A percentile compares a stretch with the other conserved stretches of the same genome.
Evolutionary conservation across 2,113 vertebrate species (phyloP).

Genomic region (Hemibagrus wyckioides): DNA sequence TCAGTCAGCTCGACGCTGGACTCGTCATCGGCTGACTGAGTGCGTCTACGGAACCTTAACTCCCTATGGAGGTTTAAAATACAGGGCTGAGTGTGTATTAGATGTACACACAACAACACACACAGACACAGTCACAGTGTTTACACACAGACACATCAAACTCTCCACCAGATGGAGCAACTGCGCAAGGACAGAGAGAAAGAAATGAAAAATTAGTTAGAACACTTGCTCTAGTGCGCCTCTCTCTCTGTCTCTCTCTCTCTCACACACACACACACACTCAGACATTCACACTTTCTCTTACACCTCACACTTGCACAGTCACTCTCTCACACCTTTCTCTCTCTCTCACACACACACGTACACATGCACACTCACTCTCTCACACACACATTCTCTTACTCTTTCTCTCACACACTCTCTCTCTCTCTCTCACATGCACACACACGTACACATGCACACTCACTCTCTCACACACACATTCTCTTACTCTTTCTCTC

Average conservation of each 20-base stretch:
- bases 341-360: neutral
- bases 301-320: too few species aligned
- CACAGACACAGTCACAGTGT: neutral
- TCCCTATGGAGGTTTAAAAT: slow-evolving; percentile 70
- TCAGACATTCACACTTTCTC: neutral
- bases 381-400: too few species aligned
- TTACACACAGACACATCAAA: neutral
- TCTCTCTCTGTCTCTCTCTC: too few species aligned
- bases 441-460: too few species aligned
- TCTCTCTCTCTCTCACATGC: too few species aligned
- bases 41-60: slow-evolving; percentile 72
- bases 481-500: neutral
- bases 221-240: neutral
- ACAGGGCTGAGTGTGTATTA: slow-evolving; percentile 34
- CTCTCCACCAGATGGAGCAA: slow-evolving; percentile 24
- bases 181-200: neutral
- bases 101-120: slow-evolving; percentile 1
- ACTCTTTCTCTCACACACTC: neutral
- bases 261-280: neutral
- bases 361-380: too few species aligned
- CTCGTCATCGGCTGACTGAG: slow-evolving; percentile 77
- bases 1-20: slow-evolving; percentile 71
- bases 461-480: too few species aligned
- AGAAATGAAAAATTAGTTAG: neutral
- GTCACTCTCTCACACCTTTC: too few species aligned